A percentile compares a stretch with the other conserved stretches of the same genome.
Evolutionary conservation across 2,888 invertebrate species (phyloP).

Genomic region (Diploptera punctata): DNA sequence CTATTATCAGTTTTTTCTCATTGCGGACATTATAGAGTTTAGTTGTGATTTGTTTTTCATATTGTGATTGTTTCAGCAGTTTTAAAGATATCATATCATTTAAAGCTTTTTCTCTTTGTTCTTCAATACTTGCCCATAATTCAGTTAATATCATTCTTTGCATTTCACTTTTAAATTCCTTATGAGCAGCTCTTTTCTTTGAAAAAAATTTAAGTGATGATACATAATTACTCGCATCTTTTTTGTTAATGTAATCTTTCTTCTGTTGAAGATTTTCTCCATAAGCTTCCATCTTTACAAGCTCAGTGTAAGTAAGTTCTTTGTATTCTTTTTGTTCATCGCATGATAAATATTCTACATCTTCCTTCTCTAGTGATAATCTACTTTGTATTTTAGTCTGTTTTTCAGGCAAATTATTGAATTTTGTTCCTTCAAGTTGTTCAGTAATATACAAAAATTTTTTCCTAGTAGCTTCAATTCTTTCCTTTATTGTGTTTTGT

Average conservation of each 20-base stretch:
- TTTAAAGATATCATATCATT: constrained; percentile 62
- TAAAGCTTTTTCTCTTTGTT: constrained; percentile 60
- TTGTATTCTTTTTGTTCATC: neutral
- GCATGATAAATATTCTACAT: neutral
- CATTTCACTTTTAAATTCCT: constrained; percentile 60
- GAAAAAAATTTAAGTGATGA: constrained; percentile 58
- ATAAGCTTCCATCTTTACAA: neutral
- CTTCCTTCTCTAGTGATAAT: neutral
- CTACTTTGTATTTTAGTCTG: no score
- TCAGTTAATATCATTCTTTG: constrained; percentile 58
- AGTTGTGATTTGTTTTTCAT: constrained; percentile 70
- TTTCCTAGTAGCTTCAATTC: neutral
- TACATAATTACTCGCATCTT: no score
- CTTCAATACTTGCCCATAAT: constrained; percentile 62
- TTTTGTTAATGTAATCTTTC: no score
- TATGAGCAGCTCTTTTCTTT: constrained; percentile 55
- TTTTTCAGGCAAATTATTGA: neutral
- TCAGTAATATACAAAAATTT: neutral
- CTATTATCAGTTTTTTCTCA: constrained; percentile 62
- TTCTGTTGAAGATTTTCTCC: constrained; percentile 47
- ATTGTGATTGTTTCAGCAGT: constrained; percentile 66
- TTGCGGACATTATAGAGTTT: constrained; percentile 68
- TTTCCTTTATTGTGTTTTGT: constrained; percentile 48
- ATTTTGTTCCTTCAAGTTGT: neutral
- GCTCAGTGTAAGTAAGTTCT: neutral